Conservation (phyloP, 2,113 vertebrate species). For the Scalopus aquaticus region DNA sequence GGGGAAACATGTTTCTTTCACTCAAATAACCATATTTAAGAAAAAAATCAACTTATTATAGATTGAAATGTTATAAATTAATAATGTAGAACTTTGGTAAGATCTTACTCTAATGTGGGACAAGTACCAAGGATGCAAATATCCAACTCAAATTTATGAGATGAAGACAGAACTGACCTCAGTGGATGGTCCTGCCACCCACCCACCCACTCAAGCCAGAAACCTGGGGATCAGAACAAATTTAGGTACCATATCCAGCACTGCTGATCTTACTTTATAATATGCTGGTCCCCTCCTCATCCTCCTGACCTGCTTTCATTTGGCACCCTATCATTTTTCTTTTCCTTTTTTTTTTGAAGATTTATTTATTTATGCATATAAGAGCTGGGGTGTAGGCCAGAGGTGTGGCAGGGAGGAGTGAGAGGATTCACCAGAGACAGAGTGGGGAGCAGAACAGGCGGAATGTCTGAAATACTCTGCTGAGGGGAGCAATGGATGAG, state of each 20-base stretch:
- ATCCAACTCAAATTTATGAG: neutral
- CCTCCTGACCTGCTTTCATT: neutral
- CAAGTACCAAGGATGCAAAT: neutral
- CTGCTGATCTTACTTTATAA: neutral
- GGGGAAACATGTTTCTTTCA: conserved; percentile 16
- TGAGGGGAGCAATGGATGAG: too few species aligned
- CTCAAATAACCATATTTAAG: conserved; percentile 45
- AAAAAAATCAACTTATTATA: conserved; percentile 13
- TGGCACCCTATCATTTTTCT: neutral
- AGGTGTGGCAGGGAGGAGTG: too few species aligned
- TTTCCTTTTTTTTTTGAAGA: too few species aligned
- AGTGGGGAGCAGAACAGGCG: too few species aligned
- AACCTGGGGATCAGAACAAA: neutral
- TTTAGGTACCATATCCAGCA: neutral
- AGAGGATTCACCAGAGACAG: too few species aligned
- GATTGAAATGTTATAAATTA: conserved; percentile 35
- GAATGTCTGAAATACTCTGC: too few species aligned
- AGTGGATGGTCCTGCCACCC: neutral
- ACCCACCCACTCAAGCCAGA: neutral
- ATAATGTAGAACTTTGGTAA: neutral
- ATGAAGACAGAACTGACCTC: neutral
- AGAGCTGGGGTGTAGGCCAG: too few species aligned
- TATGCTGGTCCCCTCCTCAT: neutral
- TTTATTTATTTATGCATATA: too few species aligned
- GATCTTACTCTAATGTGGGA: neutral